Conservation (phyloP, 23 tunicate genomes). For the Trididemnum miniatum region DNA sequence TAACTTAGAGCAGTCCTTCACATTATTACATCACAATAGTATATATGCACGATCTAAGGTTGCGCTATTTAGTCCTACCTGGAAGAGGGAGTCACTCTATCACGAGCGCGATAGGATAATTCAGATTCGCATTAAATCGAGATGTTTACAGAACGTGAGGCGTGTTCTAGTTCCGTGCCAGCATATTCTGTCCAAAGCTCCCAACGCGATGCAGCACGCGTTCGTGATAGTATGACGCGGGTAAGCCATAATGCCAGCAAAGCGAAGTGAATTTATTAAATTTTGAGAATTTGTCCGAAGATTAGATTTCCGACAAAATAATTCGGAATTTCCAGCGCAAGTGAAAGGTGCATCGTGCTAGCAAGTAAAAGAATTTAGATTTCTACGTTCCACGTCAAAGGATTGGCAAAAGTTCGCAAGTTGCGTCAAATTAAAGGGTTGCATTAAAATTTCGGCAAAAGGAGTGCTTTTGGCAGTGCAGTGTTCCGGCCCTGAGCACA, state of each 20-base stretch:
- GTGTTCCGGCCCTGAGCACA: too few relatives aligned
- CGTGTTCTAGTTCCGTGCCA: slow-evolving; percentile 12
- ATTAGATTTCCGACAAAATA: too few relatives aligned
- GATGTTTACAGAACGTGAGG: background rate
- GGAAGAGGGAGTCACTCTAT: background rate
- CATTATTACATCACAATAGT: slow-evolving; percentile 6
- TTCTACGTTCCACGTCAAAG: too few relatives aligned
- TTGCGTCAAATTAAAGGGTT: too few relatives aligned
- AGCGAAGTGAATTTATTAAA: too few relatives aligned
- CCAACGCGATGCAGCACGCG: background rate
- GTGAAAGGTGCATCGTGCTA: too few relatives aligned
- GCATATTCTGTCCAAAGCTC: background rate
- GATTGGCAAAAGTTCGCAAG: too few relatives aligned
- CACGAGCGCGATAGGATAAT: background rate
- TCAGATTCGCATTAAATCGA: background rate
- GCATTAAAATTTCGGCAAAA: too few relatives aligned
- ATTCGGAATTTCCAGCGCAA: too few relatives aligned
- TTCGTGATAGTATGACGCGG: slow-evolving; percentile 2
- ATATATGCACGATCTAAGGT: slow-evolving; percentile 18
- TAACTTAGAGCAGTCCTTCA: background rate
- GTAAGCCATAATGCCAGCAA: background rate
- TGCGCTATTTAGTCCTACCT: slow-evolving; percentile 11
- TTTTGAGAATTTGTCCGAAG: too few relatives aligned
- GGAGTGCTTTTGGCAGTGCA: too few relatives aligned
- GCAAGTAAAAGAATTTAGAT: too few relatives aligned